Base-by-base conservation (phyloP, 2,797 vertebrate species). In the Steatocranus sp. region DNA sequence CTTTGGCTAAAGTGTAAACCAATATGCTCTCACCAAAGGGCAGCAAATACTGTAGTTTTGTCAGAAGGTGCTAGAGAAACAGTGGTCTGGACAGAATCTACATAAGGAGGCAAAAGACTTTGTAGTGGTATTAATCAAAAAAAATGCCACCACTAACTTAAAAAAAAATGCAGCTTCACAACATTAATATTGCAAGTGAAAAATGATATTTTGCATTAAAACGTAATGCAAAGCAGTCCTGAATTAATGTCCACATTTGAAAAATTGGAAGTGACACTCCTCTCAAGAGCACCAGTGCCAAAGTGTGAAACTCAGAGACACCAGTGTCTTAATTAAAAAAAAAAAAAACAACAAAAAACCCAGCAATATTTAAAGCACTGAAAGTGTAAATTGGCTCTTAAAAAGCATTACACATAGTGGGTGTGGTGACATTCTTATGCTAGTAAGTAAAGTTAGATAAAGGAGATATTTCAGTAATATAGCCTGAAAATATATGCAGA, bases 301-400 rank as follows among this genome's bases (percentile, higher is more conserved):
- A 32, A 73, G 68, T 49, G 3, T 30, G n/a, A 66, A 66, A 66
- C 34, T 68, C 63, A 43, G 14, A 68, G 36, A 68, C 0, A 66
- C 36, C 36, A 66, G 61, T 15, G n/a, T 38, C 61, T 66, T 66
- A 15, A 41, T 15, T 58, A 18, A 58, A 58, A n/a, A 58, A 17
- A 32, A 41, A 2, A 38, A 66, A 2, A 54, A 54, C 2, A 2
- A 27, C 0, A 4, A 12, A 2, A 2, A 27, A 2, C 0, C 0
- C 7, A 41, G 14, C 14, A 17, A 23, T 43, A 9, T 41, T 68
- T 68, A 41, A 41, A 41, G 61, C n/a, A 15, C n/a, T 66, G 11
- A 66, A 70, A 43, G 63, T 70, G 38, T 10, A 70, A 73, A 30
- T 18, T n/a, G 41, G 17, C 43, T 73, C 7, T 30, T 27, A 12